Evolutionary conservation across 2,888 invertebrate species (phyloP).

Genomic region (Diplolepis rosae): DNA sequence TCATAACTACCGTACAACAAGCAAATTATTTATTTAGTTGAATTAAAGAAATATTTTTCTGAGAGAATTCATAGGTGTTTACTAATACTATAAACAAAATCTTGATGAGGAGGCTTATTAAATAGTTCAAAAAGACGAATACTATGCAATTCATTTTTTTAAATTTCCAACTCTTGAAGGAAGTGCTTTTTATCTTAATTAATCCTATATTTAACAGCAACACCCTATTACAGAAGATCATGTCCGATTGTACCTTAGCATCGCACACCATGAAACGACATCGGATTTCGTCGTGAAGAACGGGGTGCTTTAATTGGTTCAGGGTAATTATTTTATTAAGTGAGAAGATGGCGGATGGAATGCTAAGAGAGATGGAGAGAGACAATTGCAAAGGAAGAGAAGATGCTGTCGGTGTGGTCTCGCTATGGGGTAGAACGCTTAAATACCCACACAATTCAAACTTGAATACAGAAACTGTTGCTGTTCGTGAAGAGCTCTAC

Average conservation of each 20-base stretch:
- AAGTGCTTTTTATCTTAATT: not conserved
- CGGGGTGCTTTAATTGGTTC: constrained; percentile 70
- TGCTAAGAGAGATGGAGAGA: constrained; percentile 63
- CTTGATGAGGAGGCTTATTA: not conserved
- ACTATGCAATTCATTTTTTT: constrained; percentile 17
- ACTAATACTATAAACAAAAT: not conserved
- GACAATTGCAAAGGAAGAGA: constrained; percentile 47
- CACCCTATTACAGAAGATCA: constrained; percentile 26
- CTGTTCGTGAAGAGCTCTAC: constrained; percentile 31
- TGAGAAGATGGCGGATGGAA: constrained; percentile 73
- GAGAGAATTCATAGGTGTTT: too few relatives aligned
- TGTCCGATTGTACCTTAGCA: constrained; percentile 41
- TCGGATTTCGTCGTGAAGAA: constrained; percentile 39
- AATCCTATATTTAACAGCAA: constrained; percentile 22
- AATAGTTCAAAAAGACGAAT: constrained; percentile 6
- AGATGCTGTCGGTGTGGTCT: constrained; percentile 32
- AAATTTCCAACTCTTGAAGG: constrained; percentile 16
- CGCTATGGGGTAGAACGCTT: constrained; percentile 60
- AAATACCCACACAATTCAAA: constrained; percentile 59
- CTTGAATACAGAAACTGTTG: constrained; percentile 39
- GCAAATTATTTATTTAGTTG: too few relatives aligned
- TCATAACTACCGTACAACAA: too few relatives aligned
- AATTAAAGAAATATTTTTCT: too few relatives aligned
- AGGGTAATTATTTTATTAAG: constrained; percentile 74
- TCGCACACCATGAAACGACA: constrained; percentile 34